Evolutionary conservation across 2,797 vertebrate species (phyloP), one percentile per base, ranked within the genome.

Genomic region (Lagorchestes hirsutus): DNA sequence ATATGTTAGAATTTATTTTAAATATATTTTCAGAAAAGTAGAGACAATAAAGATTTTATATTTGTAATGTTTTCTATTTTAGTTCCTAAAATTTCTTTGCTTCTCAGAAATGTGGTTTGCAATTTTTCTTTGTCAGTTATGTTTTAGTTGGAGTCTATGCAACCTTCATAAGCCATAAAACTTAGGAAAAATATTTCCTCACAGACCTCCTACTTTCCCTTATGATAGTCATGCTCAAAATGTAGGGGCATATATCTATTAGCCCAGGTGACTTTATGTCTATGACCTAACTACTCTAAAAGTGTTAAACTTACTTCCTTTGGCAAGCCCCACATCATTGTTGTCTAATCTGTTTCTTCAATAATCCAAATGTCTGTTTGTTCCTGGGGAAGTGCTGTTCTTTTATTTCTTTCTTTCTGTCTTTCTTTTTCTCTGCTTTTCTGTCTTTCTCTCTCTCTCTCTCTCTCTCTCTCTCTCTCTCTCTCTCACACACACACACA

Each of bases 351-450:
- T 90, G 74, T 54, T 96, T 54, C 90, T 90, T 22, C 93, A 50
- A 74, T 74, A 90, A 10, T 56, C 22, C n/a, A 93, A 93, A 58
- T 93, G 82, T 90, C n/a, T 16, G 1, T 93, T 96, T 96, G n/a
- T 40, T 82, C 28, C 90, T 93, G 90, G 54, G 90, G 90, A 94
- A 74, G 22, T 14, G 62, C 22, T 52, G 5, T 52, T 52, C 52
- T 52, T 52, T 52, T 90, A 54, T 62, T 94, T 74, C 27, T 95
- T 52, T 52, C 94, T 56, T 90, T 13, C 13, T 14, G 0, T 90
- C n/a, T 40, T 4, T 54, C 5, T 27, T 67, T 28, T 34, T 5
- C 10, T 74, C 12, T 56, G 27, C 91, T 18, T 14, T 50, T 54
- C 13, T 52, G 50, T 91, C 14, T 91, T 56, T 56, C 16, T 22